Percentiles rank a stretch among this genome's conserved stretches.
These are phyloP conservation scores for Apostichopus parvimensis DNA, from an alignment of 35 echinoderm and acorn worm species.

Conservation along the genomic window DNA sequence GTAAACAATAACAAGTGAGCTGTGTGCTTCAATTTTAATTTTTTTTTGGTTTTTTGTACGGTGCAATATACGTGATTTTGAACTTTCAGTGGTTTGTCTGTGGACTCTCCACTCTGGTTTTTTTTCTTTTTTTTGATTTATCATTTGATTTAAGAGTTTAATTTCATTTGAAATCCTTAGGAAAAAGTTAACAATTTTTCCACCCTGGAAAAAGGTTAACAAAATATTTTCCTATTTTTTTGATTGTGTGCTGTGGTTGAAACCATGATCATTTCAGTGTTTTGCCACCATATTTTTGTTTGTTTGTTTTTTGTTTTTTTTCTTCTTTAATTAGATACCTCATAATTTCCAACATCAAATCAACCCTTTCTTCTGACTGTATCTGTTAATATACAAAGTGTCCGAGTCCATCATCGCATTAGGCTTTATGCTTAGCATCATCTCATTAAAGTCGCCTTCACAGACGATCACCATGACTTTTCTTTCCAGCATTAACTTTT, in stretches of 20 bases:
- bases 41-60: constrained; percentile 1
- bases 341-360: no score
- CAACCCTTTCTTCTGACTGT: no score
- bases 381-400: no score
- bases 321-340: no score
- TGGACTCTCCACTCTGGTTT: neutral
- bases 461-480: no score
- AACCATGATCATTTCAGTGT: neutral
- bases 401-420: no score
- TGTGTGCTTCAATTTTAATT: neutral
- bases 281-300: neutral
- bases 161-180: neutral
- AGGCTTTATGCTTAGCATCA: no score
- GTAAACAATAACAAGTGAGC: neutral
- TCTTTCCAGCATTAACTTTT: no score
- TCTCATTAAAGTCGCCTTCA: no score
- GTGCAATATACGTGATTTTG: constrained; percentile 53
- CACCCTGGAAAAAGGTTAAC: no score
- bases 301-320: no score
- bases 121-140: neutral
- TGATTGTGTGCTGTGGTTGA: constrained; percentile 16
- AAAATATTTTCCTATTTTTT: neutral
- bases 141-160: neutral
- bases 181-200: neutral
- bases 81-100: neutral